phyloP scores from a whole-genome alignment of 1,140 invertebrate species.

The Euura lappo region DNA sequence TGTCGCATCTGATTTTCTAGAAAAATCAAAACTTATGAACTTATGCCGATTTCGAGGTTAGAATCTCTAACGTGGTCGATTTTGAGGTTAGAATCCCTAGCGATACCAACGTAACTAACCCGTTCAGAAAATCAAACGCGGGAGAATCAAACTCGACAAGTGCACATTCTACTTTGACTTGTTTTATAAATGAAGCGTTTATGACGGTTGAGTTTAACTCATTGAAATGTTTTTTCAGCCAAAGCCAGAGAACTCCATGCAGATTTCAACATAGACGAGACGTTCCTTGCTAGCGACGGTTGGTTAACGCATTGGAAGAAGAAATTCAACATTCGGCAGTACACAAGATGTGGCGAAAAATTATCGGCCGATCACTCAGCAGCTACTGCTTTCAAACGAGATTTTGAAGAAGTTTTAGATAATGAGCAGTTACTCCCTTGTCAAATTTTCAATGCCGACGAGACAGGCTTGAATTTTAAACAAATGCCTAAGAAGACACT shows the following conservation, averaged over 20 bases:
- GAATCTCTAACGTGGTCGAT: too few species aligned
- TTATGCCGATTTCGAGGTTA: too few species aligned
- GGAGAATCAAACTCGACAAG: too few species aligned
- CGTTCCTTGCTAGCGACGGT: conserved; percentile 46
- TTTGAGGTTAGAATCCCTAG: background rate
- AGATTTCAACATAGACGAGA: conserved; percentile 9
- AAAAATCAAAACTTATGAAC: too few species aligned
- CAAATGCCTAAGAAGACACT: conserved; percentile 46
- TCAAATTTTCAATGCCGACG: conserved; percentile 53
- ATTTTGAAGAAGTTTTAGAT: background rate
- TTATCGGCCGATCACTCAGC: conserved; percentile 32
- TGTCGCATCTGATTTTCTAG: too few species aligned
- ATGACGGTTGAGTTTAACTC: background rate
- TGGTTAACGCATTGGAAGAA: conserved; percentile 51
- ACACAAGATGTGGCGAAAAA: conserved; percentile 46
- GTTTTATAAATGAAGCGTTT: background rate
- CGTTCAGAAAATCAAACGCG: background rate
- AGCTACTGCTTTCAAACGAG: conserved; percentile 25
- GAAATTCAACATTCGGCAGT: conserved; percentile 42
- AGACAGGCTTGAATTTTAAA: conserved; percentile 50
- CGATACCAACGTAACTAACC: background rate
- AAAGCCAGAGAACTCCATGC: conserved; percentile 15
- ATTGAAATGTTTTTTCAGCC: conserved; percentile 17
- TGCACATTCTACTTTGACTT: background rate
- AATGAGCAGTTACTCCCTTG: conserved; percentile 15